phyloP scores from a whole-genome alignment of 2,113 vertebrate species.

The Xiphophorus couchianus region DNA sequence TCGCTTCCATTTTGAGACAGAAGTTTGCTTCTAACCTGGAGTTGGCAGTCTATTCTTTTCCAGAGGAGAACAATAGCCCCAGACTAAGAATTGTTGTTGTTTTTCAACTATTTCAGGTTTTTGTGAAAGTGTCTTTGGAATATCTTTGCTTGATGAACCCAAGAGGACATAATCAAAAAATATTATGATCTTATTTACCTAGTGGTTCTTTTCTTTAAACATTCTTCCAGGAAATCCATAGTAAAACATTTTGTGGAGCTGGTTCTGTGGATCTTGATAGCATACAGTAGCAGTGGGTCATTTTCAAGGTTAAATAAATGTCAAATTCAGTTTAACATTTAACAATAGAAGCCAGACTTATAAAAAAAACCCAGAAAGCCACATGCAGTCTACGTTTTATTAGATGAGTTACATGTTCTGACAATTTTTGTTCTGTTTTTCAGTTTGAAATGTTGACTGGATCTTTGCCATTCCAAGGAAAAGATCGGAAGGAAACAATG shows the following conservation, averaged over 20 bases:
- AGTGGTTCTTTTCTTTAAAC: not conserved
- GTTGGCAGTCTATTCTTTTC: not conserved
- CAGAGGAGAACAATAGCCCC: not conserved
- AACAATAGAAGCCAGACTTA: not conserved
- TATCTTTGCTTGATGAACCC: not conserved
- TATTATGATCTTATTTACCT: not conserved
- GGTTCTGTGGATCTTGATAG: not conserved
- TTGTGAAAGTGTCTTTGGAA: not conserved
- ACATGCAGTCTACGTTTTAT: not conserved
- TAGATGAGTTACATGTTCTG: constrained; percentile 1
- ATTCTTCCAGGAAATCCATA: not conserved
- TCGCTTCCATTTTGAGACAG: not conserved
- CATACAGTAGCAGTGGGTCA: not conserved
- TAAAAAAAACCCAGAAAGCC: not conserved
- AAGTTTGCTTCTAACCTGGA: not conserved
- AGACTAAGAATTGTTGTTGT: not conserved
- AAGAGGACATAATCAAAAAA: too few relatives aligned
- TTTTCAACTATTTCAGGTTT: not conserved
- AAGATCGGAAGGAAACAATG: constrained; percentile 99
- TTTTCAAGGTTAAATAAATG: not conserved
- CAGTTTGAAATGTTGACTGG: constrained; percentile 99
- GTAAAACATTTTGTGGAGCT: not conserved
- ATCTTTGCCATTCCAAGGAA: constrained; percentile 95
- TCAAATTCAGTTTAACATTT: not conserved
- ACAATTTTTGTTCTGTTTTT: constrained; percentile 35